A percentile compares a stretch with the other conserved stretches of the same genome.
Evolutionary conservation across 1,140 invertebrate genomes (phyloP).

Genomic region (Tetramorium parvispinum): DNA sequence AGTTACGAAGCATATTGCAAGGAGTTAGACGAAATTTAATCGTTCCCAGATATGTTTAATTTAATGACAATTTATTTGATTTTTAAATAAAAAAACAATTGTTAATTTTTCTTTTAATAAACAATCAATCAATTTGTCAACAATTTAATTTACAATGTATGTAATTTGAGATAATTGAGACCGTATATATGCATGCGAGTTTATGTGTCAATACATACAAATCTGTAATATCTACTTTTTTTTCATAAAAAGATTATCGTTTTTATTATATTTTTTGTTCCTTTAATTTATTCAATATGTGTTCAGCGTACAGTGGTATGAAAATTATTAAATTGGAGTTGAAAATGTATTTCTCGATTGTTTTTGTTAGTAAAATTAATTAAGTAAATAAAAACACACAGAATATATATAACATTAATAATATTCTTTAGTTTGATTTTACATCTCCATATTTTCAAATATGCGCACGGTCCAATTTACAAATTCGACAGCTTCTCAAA

Average conservation of each 20-base stretch:
- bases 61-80: neutral
- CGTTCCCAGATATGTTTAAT: neutral
- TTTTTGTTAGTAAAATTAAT: neutral
- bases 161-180: no score
- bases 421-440: neutral
- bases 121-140: neutral
- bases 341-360: neutral
- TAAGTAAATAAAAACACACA: neutral
- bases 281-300: neutral
- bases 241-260: neutral
- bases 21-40: slow-evolving; percentile 23
- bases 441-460: neutral
- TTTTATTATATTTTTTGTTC: neutral
- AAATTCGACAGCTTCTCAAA: neutral
- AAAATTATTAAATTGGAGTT: neutral
- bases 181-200: no score
- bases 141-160: neutral
- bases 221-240: neutral
- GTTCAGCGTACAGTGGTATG: neutral
- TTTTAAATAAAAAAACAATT: neutral
- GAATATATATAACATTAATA: neutral
- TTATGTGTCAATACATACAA: neutral
- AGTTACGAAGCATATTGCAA: slow-evolving; percentile 22
- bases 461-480: neutral
- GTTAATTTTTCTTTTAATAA: neutral